A percentile compares a stretch with the other conserved stretches of the same genome.
phyloP scores from a whole-genome alignment of 2,888 invertebrate species.

The Pharmacophagus antenor region DNA sequence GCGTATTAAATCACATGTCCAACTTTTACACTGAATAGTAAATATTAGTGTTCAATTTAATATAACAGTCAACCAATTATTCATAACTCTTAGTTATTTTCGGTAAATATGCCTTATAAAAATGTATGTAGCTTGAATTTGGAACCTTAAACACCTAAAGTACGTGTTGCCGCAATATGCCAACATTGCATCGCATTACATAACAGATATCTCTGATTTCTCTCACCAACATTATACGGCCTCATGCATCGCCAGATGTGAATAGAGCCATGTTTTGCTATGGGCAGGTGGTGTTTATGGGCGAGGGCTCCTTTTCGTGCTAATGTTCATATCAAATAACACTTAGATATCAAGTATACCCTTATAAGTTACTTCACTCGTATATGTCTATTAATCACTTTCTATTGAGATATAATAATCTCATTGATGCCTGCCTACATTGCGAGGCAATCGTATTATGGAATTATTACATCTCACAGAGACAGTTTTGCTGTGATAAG shows the following conservation, averaged over 20 bases:
- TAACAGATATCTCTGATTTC: neutral
- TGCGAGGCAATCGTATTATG: no score
- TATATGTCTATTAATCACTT: neutral
- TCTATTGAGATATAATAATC: neutral
- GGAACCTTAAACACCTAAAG: neutral
- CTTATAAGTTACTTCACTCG: neutral
- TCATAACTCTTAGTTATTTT: neutral
- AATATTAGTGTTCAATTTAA: no score
- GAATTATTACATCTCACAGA: no score
- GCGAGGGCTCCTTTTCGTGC: neutral
- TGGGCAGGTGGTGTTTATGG: slow-evolving; percentile 13
- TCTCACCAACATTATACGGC: neutral
- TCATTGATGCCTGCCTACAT: neutral
- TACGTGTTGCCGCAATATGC: slow-evolving; percentile 5
- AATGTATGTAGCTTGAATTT: neutral
- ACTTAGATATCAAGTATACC: neutral
- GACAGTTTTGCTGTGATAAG: no score
- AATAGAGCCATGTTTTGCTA: neutral
- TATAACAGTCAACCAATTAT: no score
- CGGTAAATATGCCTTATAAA: neutral
- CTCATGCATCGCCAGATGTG: slow-evolving; percentile 11
- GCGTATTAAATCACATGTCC: no score
- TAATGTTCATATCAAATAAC: neutral
- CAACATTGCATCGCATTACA: neutral
- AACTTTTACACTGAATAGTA: no score